phyloP scores from a whole-genome alignment of 1,140 invertebrate genomes.

The Ylistrum balloti region DNA sequence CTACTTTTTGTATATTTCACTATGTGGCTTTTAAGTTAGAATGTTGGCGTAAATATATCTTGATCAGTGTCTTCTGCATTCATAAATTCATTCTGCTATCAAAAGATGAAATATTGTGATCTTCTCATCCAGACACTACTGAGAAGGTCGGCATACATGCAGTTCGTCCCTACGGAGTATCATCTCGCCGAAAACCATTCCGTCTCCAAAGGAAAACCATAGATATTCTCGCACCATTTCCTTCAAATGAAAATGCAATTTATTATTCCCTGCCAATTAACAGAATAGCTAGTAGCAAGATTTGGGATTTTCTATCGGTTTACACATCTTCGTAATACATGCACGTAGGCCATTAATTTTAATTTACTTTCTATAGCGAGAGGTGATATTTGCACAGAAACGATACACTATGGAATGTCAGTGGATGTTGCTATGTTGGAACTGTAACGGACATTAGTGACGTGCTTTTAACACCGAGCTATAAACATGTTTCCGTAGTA shows the following conservation, averaged over 20 bases:
- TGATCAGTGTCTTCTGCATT: no score
- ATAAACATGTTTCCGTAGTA: neutral
- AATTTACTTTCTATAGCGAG: neutral
- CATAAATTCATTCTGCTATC: neutral
- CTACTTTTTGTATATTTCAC: no score
- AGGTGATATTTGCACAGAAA: neutral
- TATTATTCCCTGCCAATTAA: conserved; percentile 25
- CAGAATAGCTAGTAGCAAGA: conserved; percentile 11
- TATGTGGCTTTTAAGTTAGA: no score
- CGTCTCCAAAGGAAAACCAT: neutral
- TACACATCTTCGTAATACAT: conserved; percentile 39
- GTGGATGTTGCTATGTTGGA: conserved; percentile 2
- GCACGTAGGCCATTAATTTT: neutral
- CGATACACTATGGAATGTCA: neutral
- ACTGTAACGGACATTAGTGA: neutral
- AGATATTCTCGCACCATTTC: conserved; percentile 38
- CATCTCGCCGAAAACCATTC: neutral
- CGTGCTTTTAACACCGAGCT: conserved; percentile 10
- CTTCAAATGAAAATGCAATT: conserved; percentile 39
- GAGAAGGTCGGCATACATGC: neutral
- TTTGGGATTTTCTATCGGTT: conserved; percentile 14
- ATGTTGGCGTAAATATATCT: no score
- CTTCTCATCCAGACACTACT: neutral
- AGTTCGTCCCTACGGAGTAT: neutral
- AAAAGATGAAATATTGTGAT: neutral